Percentiles rank a stretch among this genome's conserved stretches.
These are phyloP conservation scores for Polydrusus pterygomalis DNA, from an alignment of 2,888 invertebrate genomes.

Conservation along the genomic window DNA sequence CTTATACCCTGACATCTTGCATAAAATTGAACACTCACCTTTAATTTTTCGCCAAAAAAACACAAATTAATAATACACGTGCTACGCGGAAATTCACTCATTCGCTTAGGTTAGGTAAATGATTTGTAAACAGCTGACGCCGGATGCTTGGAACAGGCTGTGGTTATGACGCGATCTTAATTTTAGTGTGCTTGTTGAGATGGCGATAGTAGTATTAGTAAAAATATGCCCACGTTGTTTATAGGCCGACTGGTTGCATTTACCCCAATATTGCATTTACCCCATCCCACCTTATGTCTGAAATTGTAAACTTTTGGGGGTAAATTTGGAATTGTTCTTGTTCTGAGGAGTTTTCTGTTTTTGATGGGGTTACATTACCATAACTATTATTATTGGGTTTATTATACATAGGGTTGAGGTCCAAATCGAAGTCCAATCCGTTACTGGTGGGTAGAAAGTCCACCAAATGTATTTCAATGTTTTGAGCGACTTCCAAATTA, in stretches of 20 bases:
- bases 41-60: slow-evolving; percentile 9
- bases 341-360: too few relatives aligned
- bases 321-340: too few relatives aligned
- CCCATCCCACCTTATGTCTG: slow-evolving; percentile 4
- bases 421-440: too few relatives aligned
- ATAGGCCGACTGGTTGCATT: not conserved
- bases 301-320: not conserved
- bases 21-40: slow-evolving; percentile 22
- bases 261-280: slow-evolving; percentile 2
- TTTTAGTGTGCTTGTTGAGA: not conserved
- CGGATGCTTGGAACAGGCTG: not conserved
- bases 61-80: slow-evolving; percentile 17
- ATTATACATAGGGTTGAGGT: too few relatives aligned
- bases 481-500: too few relatives aligned
- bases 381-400: too few relatives aligned
- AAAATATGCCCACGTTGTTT: not conserved
- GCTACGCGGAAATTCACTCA: slow-evolving; percentile 18
- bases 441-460: too few relatives aligned
- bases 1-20: slow-evolving; percentile 8
- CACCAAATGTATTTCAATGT: too few relatives aligned
- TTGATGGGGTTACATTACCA: too few relatives aligned
- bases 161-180: not conserved
- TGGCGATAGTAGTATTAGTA: not conserved
- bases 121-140: slow-evolving; percentile 18
- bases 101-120: slow-evolving; percentile 10